These are phyloP conservation scores for Caranx ignobilis DNA, from an alignment of 2,113 vertebrate species.

Conservation along the genomic window DNA sequence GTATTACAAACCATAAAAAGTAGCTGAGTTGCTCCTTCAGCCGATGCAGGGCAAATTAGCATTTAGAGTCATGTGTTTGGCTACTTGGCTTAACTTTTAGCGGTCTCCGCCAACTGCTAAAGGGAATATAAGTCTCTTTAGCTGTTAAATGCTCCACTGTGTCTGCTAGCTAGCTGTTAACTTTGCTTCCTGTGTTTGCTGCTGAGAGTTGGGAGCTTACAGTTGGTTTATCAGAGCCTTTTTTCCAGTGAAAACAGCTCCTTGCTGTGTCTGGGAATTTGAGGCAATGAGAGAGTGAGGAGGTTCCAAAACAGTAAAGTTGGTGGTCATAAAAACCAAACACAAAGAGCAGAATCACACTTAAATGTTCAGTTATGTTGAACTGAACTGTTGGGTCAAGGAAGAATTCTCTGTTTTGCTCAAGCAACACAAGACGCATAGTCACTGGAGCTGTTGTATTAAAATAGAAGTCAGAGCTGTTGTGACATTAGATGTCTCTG, in stretches of 20 bases:
- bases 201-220: neutral
- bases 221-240: neutral
- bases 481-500: neutral
- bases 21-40: no score
- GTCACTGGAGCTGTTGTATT: neutral
- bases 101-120: neutral
- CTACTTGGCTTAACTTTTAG: no score
- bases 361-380: neutral
- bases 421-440: neutral
- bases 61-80: no score
- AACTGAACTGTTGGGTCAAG: no score
- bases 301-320: neutral
- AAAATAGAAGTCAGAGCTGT: no score
- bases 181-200: neutral
- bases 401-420: neutral
- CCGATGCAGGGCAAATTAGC: no score
- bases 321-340: neutral
- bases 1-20: no score
- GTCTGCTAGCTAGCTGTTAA: no score
- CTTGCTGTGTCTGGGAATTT: slow-evolving; percentile 1
- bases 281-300: neutral
- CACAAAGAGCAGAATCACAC: neutral
- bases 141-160: neutral
- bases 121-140: neutral
- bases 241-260: neutral